Base-by-base conservation (phyloP, 2,888 invertebrate genomes). In the Protonemura montana region DNA sequence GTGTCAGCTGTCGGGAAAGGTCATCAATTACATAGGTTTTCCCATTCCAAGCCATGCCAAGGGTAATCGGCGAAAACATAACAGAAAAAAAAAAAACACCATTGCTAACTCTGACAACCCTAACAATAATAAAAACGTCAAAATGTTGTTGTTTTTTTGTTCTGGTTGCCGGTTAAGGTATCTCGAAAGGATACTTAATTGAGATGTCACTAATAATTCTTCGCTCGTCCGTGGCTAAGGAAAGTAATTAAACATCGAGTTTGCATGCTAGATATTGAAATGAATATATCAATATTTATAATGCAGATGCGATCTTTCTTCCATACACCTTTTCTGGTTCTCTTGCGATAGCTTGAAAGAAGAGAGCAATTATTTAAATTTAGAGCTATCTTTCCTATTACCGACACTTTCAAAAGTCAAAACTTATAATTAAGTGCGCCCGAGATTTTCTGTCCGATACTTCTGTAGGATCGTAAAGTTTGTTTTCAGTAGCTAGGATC, bases 201-300 rank as follows among this genome's bases (percentile, higher is more conserved):
- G 42, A 83, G 42, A 83, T 83, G 82, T 83, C 82, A 83, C 82
- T 42, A 83, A 83, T 83, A 83, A 83, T 41, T 83, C 82, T 83
- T 83, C 35, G 7, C 7, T 26, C 21, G 41, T 35, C 30, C 29
- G n/a, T 41, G 42, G 42, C 10, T 26, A 42, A 7, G 21, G 35
- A 41, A 42, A 83, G 28, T 26, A 83, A 26, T 42, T 83, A 83
- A 82, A 35, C 35, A 83, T 30, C 1, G 82, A 41, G n/a, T 83
- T 28, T 35, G 42, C 35, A n/a, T 35, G 41, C 2, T 41, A 83
- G 82, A 83, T 83, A 83, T 83, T 83, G 82, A 83, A 83, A 83
- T 83, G 82, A 83, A 83, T 83, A 41, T 83, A 83, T 83, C 82
- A 83, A 83, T 83, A 83, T 41, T 83, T 41, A 83, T 41, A 42